Conservation (phyloP, 2,113 vertebrate species). For the Thermophis baileyi region DNA sequence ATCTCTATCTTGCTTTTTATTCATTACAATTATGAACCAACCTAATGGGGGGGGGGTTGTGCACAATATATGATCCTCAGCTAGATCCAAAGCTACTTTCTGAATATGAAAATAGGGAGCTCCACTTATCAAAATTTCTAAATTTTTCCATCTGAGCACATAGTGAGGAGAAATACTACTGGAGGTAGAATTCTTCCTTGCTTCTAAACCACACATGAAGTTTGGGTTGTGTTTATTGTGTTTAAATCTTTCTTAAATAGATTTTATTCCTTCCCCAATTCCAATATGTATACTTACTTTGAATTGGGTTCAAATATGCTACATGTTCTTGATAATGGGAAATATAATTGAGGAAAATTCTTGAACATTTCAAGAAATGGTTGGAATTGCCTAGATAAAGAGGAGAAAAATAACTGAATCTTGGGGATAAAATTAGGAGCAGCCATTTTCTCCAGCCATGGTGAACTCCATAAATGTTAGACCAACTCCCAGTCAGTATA, state of each 20-base stretch:
- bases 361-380: conserved; percentile 69
- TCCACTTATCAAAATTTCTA: neutral
- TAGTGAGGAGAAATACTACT: neutral
- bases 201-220: neutral
- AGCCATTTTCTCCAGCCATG: neutral
- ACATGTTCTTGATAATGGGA: conserved; percentile 44
- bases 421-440: neutral
- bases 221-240: neutral
- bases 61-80: neutral
- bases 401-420: neutral
- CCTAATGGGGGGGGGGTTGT: neutral
- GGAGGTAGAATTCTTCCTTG: neutral
- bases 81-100: neutral
- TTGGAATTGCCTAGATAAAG: conserved; percentile 65
- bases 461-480: neutral
- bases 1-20: neutral
- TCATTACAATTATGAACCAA: neutral
- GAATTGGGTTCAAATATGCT: conserved; percentile 68
- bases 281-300: neutral
- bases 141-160: neutral
- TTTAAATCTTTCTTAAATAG: neutral
- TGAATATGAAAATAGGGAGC: neutral
- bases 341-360: conserved; percentile 65
- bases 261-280: neutral
- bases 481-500: neutral